Base-by-base conservation (phyloP, 2,797 vertebrate species). In the Poeciliopsis turneri region DNA sequence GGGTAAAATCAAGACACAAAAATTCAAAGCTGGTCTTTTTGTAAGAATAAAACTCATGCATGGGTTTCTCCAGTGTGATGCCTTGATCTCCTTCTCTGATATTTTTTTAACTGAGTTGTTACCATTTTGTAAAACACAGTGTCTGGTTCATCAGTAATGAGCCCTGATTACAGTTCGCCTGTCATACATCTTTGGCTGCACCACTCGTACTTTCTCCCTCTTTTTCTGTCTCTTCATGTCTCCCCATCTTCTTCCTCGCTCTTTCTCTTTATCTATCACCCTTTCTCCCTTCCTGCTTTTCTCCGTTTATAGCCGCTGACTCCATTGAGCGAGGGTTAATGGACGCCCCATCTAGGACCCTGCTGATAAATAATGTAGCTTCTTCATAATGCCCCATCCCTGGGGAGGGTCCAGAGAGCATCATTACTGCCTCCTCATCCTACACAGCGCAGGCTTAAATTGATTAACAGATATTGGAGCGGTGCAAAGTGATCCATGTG, bases 291-390 rank as follows among this genome's bases (percentile, higher is more conserved):
- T 90, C 88, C 93, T 94, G 92, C 86, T 78, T 88, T 90, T 84
- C 89, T 86, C 86, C 85, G 87, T 92, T 94, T 93, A 95, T 96
- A 95, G 96, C 95, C 93, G 94, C 94, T 94, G 92, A 96, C 95
- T 95, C 95, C 95, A 96, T 96, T 96, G 96, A 96, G 96, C 92
- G 90, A 93, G 93, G 95, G 95, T 96, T 99, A 99, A 99, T 99
- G 98, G 98, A 99, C 93, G 96, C 96, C 96, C 97, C 92, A 93
- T 96, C 96, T 92, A 96, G 93, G 94, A 94, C 95, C 97, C 97
- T 97, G 97, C 97, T 99, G 97, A 99, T 99, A 98, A 99, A 99
- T 99, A 99, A 99, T 99, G 97, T 98, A 99, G 95, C 96, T 97
- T 96, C 96, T 97, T 97, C 97, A 97, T 98, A 98, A 98, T 97